Conservation (phyloP, 2,797 vertebrate genomes). For the Salarias fasciatus region DNA sequence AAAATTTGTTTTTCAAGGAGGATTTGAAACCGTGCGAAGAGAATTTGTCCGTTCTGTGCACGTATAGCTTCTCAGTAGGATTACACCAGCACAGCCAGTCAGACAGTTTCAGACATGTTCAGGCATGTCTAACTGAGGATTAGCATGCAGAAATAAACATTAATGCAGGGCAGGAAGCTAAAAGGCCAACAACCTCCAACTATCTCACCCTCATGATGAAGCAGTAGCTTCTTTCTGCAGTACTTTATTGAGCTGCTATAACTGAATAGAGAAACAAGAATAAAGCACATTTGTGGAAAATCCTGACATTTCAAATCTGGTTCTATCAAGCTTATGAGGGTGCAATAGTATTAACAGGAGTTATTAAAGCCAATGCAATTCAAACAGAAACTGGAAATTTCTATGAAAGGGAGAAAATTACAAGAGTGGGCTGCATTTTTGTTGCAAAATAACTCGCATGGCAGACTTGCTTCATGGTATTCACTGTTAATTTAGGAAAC, state of each 20-base stretch:
- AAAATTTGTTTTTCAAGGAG: background rate
- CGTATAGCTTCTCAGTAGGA: background rate
- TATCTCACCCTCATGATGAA: too few species aligned
- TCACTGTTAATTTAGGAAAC: too few species aligned
- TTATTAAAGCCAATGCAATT: background rate
- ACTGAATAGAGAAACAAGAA: too few species aligned
- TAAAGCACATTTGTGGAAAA: too few species aligned
- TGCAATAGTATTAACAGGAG: background rate
- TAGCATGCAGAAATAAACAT: conserved; percentile 16
- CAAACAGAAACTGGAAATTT: too few species aligned
- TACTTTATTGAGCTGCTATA: too few species aligned
- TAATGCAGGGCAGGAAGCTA: conserved; percentile 3
- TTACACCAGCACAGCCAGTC: background rate
- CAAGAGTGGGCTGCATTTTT: background rate
- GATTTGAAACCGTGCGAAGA: background rate
- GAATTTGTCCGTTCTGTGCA: background rate
- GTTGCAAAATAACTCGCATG: background rate
- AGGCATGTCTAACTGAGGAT: conserved; percentile 52
- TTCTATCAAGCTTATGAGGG: too few species aligned
- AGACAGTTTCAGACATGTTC: conserved; percentile 40
- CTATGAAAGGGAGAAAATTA: too few species aligned
- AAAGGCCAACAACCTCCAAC: background rate
- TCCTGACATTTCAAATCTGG: too few species aligned
- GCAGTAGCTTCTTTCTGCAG: too few species aligned
- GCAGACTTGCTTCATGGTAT: too few species aligned